Base-by-base conservation (phyloP, 2,888 invertebrate genomes). In the Griposia aprilina region DNA sequence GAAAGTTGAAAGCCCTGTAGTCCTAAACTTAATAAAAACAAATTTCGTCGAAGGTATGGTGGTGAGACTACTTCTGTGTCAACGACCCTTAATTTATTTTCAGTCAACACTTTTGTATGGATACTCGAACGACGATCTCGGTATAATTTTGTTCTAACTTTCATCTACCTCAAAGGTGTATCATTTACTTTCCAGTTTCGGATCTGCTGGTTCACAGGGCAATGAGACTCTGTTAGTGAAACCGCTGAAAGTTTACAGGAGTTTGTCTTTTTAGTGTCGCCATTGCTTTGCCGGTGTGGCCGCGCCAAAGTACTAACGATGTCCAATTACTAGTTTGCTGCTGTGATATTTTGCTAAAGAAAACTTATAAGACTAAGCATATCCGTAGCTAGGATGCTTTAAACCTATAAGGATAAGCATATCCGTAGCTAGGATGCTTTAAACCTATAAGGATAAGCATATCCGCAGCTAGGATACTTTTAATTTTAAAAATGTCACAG, bases 231-330 rank as follows among this genome's bases (percentile, higher is more conserved):
- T 71, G 71, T 52, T 79, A 48, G 59, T 48, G 45, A 45, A 80
- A 67, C 57, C 30, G 11, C 7, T n/a, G 10, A 52, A 78, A 78
- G 45, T 81, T 83, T 36, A 36, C 68, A 45, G 30, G 41, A 79
- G 60, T 67, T 79, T 57, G 65, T 48, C 59, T 71, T 79, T 78
- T 59, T 52, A 55, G 26, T 13, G 26, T 62, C 57, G 26, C 60
- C 23, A 26, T 72, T 68, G 80, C 78, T 84, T 69, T 77, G 52
- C 3, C 30, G 20, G 59, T 65, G 52, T 69, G 45, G 59, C 36
- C n/a, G 36, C 23, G 36, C 7, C 13, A 30, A 77, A 83, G 26
- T 82, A 15, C 59, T 83, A 59, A 80, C 50, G 45, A 78, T 41
- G 45, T 10, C 11, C 57, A 83, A 36, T 76, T 63, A 82, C 26